Evolutionary conservation across 2,113 vertebrate genomes (phyloP).

Genomic region (Crotalus viridis): DNA sequence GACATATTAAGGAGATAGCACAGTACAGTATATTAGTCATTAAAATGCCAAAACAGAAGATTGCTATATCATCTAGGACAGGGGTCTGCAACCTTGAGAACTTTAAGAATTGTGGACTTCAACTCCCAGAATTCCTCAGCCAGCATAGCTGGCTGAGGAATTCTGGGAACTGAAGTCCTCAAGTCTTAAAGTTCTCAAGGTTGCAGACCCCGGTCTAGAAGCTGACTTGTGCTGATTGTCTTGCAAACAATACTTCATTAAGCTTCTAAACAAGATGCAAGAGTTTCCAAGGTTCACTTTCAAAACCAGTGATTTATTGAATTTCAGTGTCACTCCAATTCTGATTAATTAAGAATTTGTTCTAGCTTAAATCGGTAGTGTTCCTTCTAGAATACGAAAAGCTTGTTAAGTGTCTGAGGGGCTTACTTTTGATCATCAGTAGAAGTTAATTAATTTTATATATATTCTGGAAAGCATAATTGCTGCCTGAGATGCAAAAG

Average conservation of each 20-base stretch:
- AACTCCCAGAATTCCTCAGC: too few relatives aligned
- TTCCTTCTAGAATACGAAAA: neutral
- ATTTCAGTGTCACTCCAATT: neutral
- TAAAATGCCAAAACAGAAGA: neutral
- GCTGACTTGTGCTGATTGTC: too few relatives aligned
- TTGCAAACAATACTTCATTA: neutral
- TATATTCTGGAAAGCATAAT: neutral
- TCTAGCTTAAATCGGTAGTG: slow-evolving; percentile 29
- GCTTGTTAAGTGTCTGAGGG: slow-evolving; percentile 3
- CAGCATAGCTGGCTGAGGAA: too few relatives aligned
- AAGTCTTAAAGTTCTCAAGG: too few relatives aligned
- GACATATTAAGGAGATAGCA: neutral
- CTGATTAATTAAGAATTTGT: neutral
- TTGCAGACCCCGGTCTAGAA: neutral
- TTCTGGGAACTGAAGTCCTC: too few relatives aligned
- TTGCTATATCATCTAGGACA: neutral
- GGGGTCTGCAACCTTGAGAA: too few relatives aligned
- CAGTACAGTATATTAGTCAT: neutral
- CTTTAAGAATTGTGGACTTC: too few relatives aligned
- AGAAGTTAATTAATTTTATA: slow-evolving; percentile 32
- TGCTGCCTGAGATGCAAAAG: neutral
- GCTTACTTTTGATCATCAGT: neutral
- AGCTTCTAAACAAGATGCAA: neutral
- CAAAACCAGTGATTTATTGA: neutral
- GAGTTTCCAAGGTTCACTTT: neutral